phyloP scores from a whole-genome alignment of 2,113 vertebrate genomes.

The Colius striatus region DNA sequence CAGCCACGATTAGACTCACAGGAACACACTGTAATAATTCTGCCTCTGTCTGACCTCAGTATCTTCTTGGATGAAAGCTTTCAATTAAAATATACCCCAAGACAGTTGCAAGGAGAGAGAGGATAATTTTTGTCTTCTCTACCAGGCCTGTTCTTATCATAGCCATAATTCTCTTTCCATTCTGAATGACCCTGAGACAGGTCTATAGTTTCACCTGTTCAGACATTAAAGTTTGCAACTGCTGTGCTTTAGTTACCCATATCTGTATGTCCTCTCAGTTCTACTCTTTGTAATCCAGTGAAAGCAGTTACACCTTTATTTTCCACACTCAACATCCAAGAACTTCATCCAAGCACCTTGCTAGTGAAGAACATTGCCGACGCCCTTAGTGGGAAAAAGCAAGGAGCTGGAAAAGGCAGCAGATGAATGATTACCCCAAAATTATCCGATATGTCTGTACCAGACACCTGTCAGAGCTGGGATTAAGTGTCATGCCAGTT shows the following conservation, averaged over 20 bases:
- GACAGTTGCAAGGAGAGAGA: background rate
- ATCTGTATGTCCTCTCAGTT: background rate
- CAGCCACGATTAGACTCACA: background rate
- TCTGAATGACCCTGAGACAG: background rate
- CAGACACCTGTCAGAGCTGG: background rate
- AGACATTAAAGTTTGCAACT: background rate
- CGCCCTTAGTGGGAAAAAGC: background rate
- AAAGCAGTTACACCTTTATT: background rate
- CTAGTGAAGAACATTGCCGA: background rate
- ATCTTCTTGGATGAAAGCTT: background rate
- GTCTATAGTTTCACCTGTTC: background rate
- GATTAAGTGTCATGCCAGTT: background rate
- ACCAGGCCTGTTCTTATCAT: background rate
- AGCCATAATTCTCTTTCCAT: background rate
- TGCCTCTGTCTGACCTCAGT: background rate
- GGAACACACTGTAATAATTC: background rate
- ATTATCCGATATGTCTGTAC: background rate
- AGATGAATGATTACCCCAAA: background rate
- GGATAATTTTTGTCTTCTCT: background rate
- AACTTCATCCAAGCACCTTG: background rate
- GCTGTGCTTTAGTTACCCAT: background rate
- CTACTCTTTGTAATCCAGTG: background rate
- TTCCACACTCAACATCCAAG: background rate
- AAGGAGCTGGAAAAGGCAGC: background rate
- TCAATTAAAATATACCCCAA: conserved; percentile 10